These are phyloP conservation scores for Betta splendens DNA, from an alignment of 2,797 vertebrate species.

Conservation along the genomic window DNA sequence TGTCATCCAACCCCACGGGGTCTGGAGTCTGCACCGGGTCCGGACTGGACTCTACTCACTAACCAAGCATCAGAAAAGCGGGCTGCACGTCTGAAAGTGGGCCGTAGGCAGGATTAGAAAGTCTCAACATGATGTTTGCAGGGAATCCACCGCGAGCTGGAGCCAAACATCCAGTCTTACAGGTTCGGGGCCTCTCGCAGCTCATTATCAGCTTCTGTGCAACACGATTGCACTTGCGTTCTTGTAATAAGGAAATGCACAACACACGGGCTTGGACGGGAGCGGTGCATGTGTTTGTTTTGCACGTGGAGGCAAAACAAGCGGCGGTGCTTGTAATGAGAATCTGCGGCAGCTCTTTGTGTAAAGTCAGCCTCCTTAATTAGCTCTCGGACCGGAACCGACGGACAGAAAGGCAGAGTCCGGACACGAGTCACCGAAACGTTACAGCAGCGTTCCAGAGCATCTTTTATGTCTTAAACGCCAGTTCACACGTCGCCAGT, in stretches of 20 bases:
- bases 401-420: neutral
- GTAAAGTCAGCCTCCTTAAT: neutral
- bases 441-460: neutral
- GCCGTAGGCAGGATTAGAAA: neutral
- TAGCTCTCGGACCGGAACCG: neutral
- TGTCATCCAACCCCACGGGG: neutral
- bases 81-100: neutral
- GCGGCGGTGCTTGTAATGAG: neutral
- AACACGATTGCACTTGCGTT: neutral
- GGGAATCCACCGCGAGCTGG: neutral
- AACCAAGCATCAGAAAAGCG: neutral
- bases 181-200: slow-evolving; percentile 14
- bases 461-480: slow-evolving; percentile 16
- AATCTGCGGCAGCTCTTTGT: neutral
- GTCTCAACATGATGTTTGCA: slow-evolving; percentile 11
- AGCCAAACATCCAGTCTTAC: slow-evolving; percentile 33
- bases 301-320: no score
- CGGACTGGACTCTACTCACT: neutral
- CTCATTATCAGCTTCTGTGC: neutral
- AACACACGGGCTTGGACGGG: no score
- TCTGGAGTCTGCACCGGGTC: neutral
- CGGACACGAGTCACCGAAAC: neutral
- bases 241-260: neutral
- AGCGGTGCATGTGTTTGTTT: no score
- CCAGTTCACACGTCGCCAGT: slow-evolving; percentile 40